Percentiles rank a stretch among this genome's conserved stretches.
Conservation (phyloP, 2,797 vertebrate species). For the Acanthopagrus latus region DNA sequence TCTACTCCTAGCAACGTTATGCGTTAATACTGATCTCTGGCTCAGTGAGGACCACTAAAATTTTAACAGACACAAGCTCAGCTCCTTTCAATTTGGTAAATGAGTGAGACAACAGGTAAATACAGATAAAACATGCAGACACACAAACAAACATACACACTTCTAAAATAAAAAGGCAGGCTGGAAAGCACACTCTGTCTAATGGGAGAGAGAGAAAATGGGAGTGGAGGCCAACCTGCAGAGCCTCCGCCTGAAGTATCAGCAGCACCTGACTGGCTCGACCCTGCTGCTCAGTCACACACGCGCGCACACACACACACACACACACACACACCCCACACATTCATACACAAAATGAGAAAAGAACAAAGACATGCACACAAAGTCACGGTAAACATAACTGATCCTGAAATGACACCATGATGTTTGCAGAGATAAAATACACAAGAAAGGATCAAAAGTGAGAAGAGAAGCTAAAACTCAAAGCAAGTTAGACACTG, state of each 20-base stretch:
- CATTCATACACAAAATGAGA: slow-evolving; percentile 34
- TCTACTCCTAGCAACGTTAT: not conserved
- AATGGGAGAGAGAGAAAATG: slow-evolving; percentile 41
- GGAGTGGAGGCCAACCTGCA: slow-evolving; percentile 77
- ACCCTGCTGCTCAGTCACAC: slow-evolving; percentile 76
- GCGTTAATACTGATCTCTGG: not conserved
- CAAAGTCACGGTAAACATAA: slow-evolving; percentile 29
- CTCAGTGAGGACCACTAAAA: not conserved
- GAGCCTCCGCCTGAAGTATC: slow-evolving; percentile 66
- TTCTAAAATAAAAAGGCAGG: not conserved
- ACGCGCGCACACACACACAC: slow-evolving; percentile 19
- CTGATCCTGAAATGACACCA: slow-evolving; percentile 7
- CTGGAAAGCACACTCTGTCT: slow-evolving; percentile 5
- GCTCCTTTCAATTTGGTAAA: not conserved
- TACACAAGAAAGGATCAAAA: not conserved
- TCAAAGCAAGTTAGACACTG: not conserved
- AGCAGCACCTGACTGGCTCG: slow-evolving; percentile 72
- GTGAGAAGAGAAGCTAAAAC: not conserved
- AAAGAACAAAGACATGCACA: slow-evolving; percentile 43
- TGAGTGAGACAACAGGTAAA: not conserved
- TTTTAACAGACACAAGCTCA: not conserved
- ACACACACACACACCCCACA: slow-evolving; percentile 28
- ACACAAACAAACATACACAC: not conserved
- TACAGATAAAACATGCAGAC: slow-evolving; percentile 37
- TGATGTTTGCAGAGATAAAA: slow-evolving; percentile 9